phyloP scores from a whole-genome alignment of 1,140 invertebrate species.

The Medauroidea extradentata region DNA sequence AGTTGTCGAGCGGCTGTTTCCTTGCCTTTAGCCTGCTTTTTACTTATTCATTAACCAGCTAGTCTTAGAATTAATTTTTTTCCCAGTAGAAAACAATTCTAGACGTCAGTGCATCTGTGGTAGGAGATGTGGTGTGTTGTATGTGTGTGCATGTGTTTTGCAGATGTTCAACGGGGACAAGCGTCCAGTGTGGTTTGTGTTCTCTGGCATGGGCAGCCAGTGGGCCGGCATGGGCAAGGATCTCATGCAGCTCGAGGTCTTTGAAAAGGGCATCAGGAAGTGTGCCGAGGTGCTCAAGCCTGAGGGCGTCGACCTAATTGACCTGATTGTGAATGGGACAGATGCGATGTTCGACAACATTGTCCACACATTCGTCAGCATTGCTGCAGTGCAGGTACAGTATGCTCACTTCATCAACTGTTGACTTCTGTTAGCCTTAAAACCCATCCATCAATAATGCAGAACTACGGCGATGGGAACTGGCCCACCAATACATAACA shows the following conservation, averaged over 20 bases:
- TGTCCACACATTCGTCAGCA: conserved; percentile 84
- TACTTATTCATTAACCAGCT: too few relatives aligned
- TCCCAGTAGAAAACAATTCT: too few relatives aligned
- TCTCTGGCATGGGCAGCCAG: conserved; percentile 95
- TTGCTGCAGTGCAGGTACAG: conserved; percentile 84
- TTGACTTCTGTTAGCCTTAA: background rate
- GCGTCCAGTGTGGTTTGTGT: conserved; percentile 88
- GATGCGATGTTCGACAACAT: conserved; percentile 76
- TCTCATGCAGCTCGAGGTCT: conserved; percentile 74
- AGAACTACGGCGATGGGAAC: too few relatives aligned
- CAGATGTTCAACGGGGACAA: conserved; percentile 45
- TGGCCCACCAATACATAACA: too few relatives aligned
- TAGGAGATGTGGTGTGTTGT: too few relatives aligned
- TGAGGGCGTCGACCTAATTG: conserved; percentile 74
- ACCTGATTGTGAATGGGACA: conserved; percentile 71
- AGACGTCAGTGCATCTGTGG: too few relatives aligned
- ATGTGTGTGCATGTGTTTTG: too few relatives aligned
- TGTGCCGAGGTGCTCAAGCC: conserved; percentile 70
- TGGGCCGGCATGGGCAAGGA: conserved; percentile 91
- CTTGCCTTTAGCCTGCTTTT: too few relatives aligned
- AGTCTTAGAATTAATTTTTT: too few relatives aligned
- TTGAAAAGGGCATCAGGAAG: conserved; percentile 70
- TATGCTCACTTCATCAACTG: background rate
- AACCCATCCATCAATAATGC: too few relatives aligned
- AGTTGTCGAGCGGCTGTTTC: too few relatives aligned